These are phyloP conservation scores for Trichonephila clavipes DNA, from an alignment of 1,140 invertebrate genomes.

Conservation along the genomic window DNA sequence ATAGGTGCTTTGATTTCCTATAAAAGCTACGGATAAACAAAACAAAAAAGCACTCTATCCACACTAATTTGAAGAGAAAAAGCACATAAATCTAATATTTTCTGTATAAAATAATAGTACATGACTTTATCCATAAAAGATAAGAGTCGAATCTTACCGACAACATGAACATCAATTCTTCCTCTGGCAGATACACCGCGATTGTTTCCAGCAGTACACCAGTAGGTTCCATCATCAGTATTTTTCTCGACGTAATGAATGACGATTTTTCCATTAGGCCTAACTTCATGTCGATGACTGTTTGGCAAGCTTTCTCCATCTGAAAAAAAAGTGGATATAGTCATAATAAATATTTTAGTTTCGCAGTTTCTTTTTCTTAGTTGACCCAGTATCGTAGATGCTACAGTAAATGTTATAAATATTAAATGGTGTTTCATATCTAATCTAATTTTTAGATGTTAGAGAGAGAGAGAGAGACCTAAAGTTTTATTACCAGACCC, in stretches of 20 bases:
- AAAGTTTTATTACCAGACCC: too few species aligned
- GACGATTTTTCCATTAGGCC: slow-evolving; percentile 87
- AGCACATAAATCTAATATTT: background rate
- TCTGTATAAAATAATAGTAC: background rate
- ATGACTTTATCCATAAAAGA: background rate
- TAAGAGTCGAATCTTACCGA: slow-evolving; percentile 48
- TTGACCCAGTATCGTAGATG: too few species aligned
- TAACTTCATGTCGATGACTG: slow-evolving; percentile 90
- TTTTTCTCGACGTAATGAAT: slow-evolving; percentile 89
- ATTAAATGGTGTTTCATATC: too few species aligned
- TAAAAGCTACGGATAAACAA: too few species aligned
- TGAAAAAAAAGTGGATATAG: slow-evolving; percentile 77
- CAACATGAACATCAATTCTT: slow-evolving; percentile 68
- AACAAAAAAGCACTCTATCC: too few species aligned
- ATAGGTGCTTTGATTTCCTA: too few species aligned
- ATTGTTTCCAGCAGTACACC: slow-evolving; percentile 71
- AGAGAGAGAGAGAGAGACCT: too few species aligned
- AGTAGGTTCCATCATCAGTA: slow-evolving; percentile 89
- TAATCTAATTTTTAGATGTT: too few species aligned
- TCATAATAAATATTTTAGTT: background rate
- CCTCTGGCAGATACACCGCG: slow-evolving; percentile 66
- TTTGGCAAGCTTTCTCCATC: slow-evolving; percentile 88
- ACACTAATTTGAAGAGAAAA: too few species aligned
- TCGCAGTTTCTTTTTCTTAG: too few species aligned
- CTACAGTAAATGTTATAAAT: too few species aligned